Base-by-base conservation (phyloP, 2,888 invertebrate species). In the Drosophila colorata region DNA sequence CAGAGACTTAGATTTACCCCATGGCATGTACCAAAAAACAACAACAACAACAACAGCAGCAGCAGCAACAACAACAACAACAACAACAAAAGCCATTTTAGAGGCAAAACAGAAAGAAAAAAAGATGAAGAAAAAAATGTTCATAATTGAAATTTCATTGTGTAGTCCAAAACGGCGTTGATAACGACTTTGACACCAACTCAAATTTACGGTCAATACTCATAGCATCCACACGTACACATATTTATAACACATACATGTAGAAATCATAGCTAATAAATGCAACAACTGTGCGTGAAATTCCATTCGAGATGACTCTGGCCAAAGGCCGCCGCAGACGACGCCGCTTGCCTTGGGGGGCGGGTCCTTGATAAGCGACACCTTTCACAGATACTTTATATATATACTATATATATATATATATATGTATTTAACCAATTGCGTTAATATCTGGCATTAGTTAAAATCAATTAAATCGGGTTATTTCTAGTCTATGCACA, bases 241-340 rank as follows among this genome's bases (percentile, higher is more conserved):
- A 28, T 11, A n/a, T 4, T 18, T 4, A 31, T 25, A 18, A 33
- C n/a, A 14, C n/a, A 20, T 57, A 38, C 28, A 31, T 23, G 11
- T 40, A 7, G 13, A 41, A 23, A 23, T 16, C 4, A 31, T 14
- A 23, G 16, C 2, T 13, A 65, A 72, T 49, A 58, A 53, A 58
- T 53, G 40, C 44, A 46, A 25, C 31, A 73, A 53, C 37, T 72
- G 37, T 38, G 56, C 28, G 18, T 37, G 5, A 44, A 59, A 57
- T 63, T 63, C 41, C 41, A 56, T 37, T 38, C 18, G 16, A 25
- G 31, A 49, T 38, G 46, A 28, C 18, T 46, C 8, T 57, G 60
- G 73, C 53, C 78, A 77, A 72, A 46, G 47, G 48, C 74, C 77
- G 40, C 31, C 14, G 8, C 37, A 48, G 48, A 53, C 48, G 23